Percentiles rank a stretch among this genome's conserved stretches.
phyloP scores from a whole-genome alignment of 2,113 vertebrate species.

The Cacatua alba region DNA sequence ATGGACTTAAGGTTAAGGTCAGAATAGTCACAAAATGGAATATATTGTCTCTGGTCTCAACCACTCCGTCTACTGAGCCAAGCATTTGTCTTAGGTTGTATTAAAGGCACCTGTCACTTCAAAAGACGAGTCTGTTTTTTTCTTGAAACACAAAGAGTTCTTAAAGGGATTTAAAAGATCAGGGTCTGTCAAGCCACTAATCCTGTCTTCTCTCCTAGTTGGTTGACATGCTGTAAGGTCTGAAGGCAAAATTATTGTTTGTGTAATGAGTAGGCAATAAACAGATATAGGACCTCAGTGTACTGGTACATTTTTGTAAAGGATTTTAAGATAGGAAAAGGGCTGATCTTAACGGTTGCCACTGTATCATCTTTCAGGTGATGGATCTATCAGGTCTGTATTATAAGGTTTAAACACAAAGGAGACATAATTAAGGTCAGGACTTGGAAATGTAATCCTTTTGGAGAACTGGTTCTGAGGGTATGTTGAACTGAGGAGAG shows the following conservation, averaged over 20 bases:
- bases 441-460: not conserved
- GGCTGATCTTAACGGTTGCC: not conserved
- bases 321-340: not conserved
- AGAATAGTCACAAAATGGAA: not conserved
- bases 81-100: not conserved
- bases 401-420: not conserved
- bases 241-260: not conserved
- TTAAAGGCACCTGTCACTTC: not conserved
- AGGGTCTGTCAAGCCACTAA: not conserved
- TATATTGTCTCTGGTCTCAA: fast-evolving
- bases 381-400: not conserved
- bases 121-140: not conserved
- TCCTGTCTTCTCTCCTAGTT: not conserved
- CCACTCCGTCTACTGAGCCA: not conserved
- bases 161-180: not conserved
- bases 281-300: not conserved
- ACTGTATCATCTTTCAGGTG: not conserved
- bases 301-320: not conserved
- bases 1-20: not conserved
- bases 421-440: not conserved
- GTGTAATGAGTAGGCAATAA: not conserved
- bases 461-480: not conserved
- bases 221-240: not conserved
- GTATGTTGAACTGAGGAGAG: not conserved
- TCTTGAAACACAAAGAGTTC: not conserved